Evolutionary conservation across 2,888 invertebrate genomes (phyloP), one percentile per base, ranked within the genome.

Genomic region (Isoperla grammatica): DNA sequence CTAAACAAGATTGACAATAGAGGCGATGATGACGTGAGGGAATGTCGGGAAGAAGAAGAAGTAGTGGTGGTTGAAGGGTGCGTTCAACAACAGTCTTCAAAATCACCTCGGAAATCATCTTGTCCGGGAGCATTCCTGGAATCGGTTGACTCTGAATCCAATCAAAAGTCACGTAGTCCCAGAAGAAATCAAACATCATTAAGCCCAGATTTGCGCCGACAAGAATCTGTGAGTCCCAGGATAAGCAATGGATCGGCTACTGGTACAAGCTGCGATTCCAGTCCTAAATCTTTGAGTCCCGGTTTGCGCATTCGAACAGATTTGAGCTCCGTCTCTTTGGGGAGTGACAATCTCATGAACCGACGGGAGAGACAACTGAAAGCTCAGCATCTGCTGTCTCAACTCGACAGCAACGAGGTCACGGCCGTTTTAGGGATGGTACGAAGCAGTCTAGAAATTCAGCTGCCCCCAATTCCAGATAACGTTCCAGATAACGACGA

Each of bases 361-460:
- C 6, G 4, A 3, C 19, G 5, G 3, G 45, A 45, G 17, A 29
- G 29, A 29, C 29, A 29, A 4, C 29, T 29, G 29, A 29, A 29
- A 29, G 29, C 29, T 6, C 29, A 29, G 29, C 15, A 45, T 11
- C 17, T n/a, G 11, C 17, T 45, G n/a, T 45, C 19, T 45, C 17
- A 19, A 45, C 15, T 29, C 8, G 15, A 19, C 19, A 45, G 19
- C 19, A 45, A 45, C 45, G 45, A 17, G 19, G 45, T 11, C 6
- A 19, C 45, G 3, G 19, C n/a, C 4, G n/a, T 45, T 17, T 6
- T 50, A 50, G 58, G 48, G 3, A 23, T 59, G 12, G 40, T 50
- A 12, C 15, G 29, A 29, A 54, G 20, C 43, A 45, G 43, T 53
- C 53, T 59, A 3, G 13, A 42, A 22, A 59, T 59, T 22, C 53